Percentiles rank a stretch among this genome's conserved stretches.
phyloP scores from a whole-genome alignment of 2,888 invertebrate genomes.

The Serrognathus titanus region DNA sequence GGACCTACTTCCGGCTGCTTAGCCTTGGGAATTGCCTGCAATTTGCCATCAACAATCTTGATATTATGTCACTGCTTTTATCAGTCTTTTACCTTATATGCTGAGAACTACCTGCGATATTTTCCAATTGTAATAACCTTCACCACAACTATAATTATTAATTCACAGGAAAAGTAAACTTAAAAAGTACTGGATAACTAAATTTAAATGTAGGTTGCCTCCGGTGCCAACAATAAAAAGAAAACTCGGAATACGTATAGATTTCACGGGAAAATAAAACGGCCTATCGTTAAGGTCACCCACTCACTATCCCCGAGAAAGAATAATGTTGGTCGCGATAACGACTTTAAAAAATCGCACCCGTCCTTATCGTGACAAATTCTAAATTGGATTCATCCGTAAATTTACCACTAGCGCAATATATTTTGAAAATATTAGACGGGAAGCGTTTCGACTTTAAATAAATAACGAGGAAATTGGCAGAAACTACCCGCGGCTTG shows the following conservation, averaged over 20 bases:
- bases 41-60: slow-evolving; percentile 29
- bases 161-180: background rate
- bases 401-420: background rate
- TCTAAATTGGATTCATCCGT: background rate
- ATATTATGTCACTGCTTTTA: slow-evolving; percentile 20
- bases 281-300: background rate
- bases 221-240: background rate
- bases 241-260: background rate
- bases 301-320: background rate
- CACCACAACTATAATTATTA: background rate
- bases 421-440: background rate
- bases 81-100: slow-evolving; percentile 18
- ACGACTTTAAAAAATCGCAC: background rate
- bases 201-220: background rate
- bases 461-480: too few relatives aligned
- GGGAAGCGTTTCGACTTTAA: background rate
- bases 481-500: too few relatives aligned
- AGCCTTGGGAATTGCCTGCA: slow-evolving; percentile 26
- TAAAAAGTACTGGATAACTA: background rate
- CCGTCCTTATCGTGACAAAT: background rate
- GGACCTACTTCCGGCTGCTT: slow-evolving; percentile 21
- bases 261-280: background rate
- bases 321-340: slow-evolving; percentile 1
- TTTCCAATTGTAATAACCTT: too few relatives aligned
- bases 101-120: slow-evolving; percentile 1